Evolutionary conservation across 1,140 invertebrate species (phyloP).

Genomic region (Oryctes rhinoceros): DNA sequence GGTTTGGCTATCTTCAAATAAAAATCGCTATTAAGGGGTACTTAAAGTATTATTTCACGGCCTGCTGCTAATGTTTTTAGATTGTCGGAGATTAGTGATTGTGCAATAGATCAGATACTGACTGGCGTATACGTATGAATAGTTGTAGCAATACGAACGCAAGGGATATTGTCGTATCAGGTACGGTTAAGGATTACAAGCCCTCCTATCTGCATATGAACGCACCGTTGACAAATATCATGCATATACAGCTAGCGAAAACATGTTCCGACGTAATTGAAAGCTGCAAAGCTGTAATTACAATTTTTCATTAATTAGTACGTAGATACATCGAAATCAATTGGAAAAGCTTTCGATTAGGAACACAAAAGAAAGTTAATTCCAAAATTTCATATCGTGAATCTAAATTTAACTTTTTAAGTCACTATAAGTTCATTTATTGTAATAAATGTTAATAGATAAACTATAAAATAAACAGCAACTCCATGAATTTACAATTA

Average conservation of each 20-base stretch:
- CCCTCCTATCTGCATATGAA: neutral
- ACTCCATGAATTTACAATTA: conserved; percentile 44
- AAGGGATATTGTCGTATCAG: neutral
- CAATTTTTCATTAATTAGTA: no score
- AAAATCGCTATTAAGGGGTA: conserved; percentile 40
- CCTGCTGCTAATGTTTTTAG: conserved; percentile 44
- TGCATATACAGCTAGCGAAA: neutral
- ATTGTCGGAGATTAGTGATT: conserved; percentile 44
- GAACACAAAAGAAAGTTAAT: no score
- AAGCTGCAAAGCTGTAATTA: no score
- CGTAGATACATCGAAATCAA: no score
- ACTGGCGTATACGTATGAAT: neutral
- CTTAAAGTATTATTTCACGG: conserved; percentile 48
- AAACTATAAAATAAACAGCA: conserved; percentile 27
- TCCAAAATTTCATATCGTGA: neutral
- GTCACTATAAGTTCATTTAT: neutral
- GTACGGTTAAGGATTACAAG: conserved; percentile 33
- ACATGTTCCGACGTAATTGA: neutral
- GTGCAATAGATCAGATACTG: conserved; percentile 43
- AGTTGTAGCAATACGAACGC: neutral
- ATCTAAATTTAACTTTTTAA: neutral
- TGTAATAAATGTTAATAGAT: neutral
- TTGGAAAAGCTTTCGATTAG: no score
- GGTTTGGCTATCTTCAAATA: conserved; percentile 15
- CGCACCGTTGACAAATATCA: neutral